Base-by-base conservation (phyloP, 35 echinoderm and acorn worm genomes). In the Eucidaris tribuloides region DNA sequence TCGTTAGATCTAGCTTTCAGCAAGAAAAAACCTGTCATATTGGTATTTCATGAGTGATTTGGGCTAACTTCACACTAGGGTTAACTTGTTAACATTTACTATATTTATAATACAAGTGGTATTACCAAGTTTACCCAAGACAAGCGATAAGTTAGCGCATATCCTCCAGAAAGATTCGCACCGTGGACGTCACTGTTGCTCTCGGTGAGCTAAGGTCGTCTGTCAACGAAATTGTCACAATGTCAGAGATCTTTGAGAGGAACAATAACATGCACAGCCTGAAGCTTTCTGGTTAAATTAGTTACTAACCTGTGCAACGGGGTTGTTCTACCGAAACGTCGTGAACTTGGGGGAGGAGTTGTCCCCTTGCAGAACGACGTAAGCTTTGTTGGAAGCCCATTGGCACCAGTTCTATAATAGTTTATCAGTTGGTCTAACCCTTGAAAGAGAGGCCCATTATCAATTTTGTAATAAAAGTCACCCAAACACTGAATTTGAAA, bases 401-500 rank as follows among this genome's bases (percentile, higher is more conserved):
- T 90, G 20, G 88, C 81, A 24, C 80, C 80, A 44, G 72, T 50
- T 7, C 50, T 76, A 30, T 90, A 90, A 78, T 80, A 83, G 49
- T 90, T 84, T 77, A 84, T 77, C 7, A 90, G 70, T 15, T 83
- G 81, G 42, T 90, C 88, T 20, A 90, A 43, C 5, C 88, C 88
- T 42, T 90, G 88, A 38, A 84, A 90, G 0, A 90, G 50, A 7
- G 88, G 88, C 13, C 88, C 88, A 36, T 90, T 92, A 30, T 99
- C 96, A 27, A 99, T 93, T 40, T 88, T 82, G 48, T 86, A 92
- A 41, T 93, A 93, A 57, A 92, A 90, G 63, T 97, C 91, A 2
- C 90, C 90, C 40, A 93, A 62, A 63, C 90, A 93, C 70, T 99
- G 96, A 13, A 99, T 88, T 62, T 93, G 96, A 76, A 99, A 93